Base-by-base conservation (phyloP, 2,888 invertebrate species). In the Melinaea marsaeus region DNA sequence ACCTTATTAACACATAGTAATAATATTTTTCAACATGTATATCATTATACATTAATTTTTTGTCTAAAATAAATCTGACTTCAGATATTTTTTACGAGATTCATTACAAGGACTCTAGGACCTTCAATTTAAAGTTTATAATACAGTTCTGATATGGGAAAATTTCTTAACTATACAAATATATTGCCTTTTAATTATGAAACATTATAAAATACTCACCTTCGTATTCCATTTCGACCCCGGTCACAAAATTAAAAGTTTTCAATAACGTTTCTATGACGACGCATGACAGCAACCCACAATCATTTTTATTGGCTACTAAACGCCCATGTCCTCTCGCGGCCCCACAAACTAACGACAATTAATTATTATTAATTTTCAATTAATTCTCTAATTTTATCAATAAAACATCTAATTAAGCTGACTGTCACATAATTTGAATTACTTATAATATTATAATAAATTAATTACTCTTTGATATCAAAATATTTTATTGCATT, bases 231-330 rank as follows among this genome's bases (percentile, higher is more conserved):
- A 90, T 90, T 82, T 86, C 90, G 78, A 79, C 79, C 79, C 85
- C 83, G 81, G 80, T 82, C 83, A 83, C 85, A 87, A 85, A 84
- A 82, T 82, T 73, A 86, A 84, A 88, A 86, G 82, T 85, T 84
- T 85, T 74, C 70, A 70, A 86, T 86, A 85, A 76, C 86, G 90
- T 90, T 90, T 90, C 90, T 90, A 90, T 90, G 90, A 86, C 90
- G 84, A 90, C 90, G 81, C 90, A 90, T 90, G 90, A 90, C 87
- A 86, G 86, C 80, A 83, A 62, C 80, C 78, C 72, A 79, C 76
- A 79, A 73, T 69, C 72, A 80, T 76, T 83, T 78, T 67, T 74
- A 84, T 83, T 83, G 83, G 79, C 63, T 55, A 65, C 67, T 65
- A 65, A 66, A 59, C 51, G 51, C 32, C 51, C 51, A 51, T 51